These are phyloP conservation scores for Drosophila robusta DNA, from an alignment of 2,888 invertebrate species.

Conservation along the genomic window DNA sequence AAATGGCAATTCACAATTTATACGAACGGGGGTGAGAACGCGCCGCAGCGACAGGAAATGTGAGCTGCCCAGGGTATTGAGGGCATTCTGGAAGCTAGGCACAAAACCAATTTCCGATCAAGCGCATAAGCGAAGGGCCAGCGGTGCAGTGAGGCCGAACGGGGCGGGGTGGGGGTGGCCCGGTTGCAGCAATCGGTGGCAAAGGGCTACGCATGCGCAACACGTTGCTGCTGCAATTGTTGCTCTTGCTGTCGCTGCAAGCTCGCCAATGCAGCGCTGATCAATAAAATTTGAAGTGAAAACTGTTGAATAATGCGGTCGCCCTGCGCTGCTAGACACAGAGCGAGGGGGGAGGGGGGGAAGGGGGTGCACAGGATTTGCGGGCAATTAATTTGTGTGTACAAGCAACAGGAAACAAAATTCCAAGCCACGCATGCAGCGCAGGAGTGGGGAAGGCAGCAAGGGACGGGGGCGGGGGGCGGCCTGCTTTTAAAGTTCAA, in stretches of 20 bases:
- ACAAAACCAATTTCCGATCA: slow-evolving; percentile 82
- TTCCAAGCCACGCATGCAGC: slow-evolving; percentile 12
- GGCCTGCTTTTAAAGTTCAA: slow-evolving; percentile 54
- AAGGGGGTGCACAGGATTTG: slow-evolving; percentile 80
- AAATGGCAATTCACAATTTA: slow-evolving; percentile 50
- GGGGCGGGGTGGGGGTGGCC: slow-evolving; percentile 19
- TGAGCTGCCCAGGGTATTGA: slow-evolving; percentile 33
- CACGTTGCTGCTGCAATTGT: slow-evolving; percentile 57
- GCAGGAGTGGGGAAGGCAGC: background rate
- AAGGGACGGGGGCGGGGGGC: background rate
- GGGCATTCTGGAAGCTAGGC: slow-evolving; percentile 62
- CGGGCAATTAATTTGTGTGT: slow-evolving; percentile 83
- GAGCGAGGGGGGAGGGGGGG: background rate
- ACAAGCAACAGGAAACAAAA: slow-evolving; percentile 69
- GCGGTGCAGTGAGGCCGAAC: slow-evolving; percentile 57
- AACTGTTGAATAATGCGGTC: slow-evolving; percentile 75
- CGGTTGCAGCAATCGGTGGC: background rate
- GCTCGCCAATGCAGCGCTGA: slow-evolving; percentile 38
- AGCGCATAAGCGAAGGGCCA: slow-evolving; percentile 63
- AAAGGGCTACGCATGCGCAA: slow-evolving; percentile 71
- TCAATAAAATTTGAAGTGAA: slow-evolving; percentile 79
- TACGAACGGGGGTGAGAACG: slow-evolving; percentile 49
- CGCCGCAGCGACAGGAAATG: slow-evolving; percentile 61
- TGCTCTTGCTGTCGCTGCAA: slow-evolving; percentile 2
- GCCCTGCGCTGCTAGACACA: too few relatives aligned